phyloP scores from a whole-genome alignment of 2,113 vertebrate species.

The Aspiorhynchus laticeps region DNA sequence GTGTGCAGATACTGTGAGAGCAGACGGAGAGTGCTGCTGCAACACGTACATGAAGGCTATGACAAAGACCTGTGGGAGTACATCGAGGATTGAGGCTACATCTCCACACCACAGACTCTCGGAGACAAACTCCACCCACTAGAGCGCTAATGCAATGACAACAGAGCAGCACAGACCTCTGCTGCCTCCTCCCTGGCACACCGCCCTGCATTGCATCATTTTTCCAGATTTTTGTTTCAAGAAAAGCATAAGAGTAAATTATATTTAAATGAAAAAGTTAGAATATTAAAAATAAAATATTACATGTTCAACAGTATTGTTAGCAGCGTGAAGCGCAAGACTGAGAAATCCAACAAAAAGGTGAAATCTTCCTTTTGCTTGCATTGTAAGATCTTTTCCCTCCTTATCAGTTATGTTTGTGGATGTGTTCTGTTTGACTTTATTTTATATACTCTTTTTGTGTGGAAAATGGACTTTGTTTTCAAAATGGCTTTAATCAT shows the following conservation, averaged over 20 bases:
- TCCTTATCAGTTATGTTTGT: constrained; percentile 55
- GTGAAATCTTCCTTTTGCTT: constrained; percentile 79
- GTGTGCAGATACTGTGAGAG: constrained; percentile 98
- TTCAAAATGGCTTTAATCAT: constrained; percentile 90
- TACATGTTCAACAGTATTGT: constrained; percentile 98
- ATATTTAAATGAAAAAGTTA: constrained; percentile 96
- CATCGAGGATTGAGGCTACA: constrained; percentile 94
- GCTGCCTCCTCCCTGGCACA: constrained; percentile 79
- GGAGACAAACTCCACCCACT: constrained; percentile 85
- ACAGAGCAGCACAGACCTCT: constrained; percentile 76
- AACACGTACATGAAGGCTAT: constrained; percentile 99
- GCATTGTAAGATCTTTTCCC: constrained; percentile 83
- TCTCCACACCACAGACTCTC: constrained; percentile 86
- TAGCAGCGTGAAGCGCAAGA: constrained; percentile 86
- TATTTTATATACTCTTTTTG: constrained; percentile 68
- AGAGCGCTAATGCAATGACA: constrained; percentile 91
- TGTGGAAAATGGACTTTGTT: constrained; percentile 76
- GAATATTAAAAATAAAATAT: constrained; percentile 86
- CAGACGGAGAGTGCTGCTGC: constrained; percentile 96
- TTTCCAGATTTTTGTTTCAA: constrained; percentile 82
- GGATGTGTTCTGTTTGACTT: constrained; percentile 64
- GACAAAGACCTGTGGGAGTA: constrained; percentile 99
- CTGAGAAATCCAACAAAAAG: constrained; percentile 67
- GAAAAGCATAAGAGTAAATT: constrained; percentile 94
- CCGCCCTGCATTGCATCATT: constrained; percentile 81